phyloP scores from a whole-genome alignment of 2,797 vertebrate genomes.

The Lutjanus argentimaculatus region DNA sequence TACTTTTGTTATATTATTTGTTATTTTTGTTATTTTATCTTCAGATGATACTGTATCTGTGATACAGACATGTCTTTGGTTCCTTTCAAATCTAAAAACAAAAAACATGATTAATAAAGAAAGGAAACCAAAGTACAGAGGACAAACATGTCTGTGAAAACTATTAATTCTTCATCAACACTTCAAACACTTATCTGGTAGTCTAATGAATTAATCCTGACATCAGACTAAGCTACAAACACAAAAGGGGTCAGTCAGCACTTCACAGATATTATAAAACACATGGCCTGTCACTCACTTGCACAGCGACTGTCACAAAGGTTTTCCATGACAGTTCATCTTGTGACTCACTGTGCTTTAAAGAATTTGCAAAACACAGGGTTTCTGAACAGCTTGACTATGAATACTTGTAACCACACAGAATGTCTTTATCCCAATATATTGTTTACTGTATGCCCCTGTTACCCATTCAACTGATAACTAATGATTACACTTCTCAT shows the following conservation, averaged over 20 bases:
- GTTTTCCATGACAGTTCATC: conserved; percentile 40
- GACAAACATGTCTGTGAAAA: background rate
- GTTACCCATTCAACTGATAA: conserved; percentile 4
- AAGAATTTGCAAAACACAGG: conserved; percentile 23
- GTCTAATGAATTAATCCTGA: conserved; percentile 39
- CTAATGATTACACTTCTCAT: conserved; percentile 11
- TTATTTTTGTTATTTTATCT: background rate
- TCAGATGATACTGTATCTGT: background rate
- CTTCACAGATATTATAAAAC: conserved; percentile 48
- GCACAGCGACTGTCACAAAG: conserved; percentile 37
- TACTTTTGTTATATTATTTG: background rate
- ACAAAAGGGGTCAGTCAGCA: conserved; percentile 48
- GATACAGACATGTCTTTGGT: background rate
- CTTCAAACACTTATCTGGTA: conserved; percentile 25
- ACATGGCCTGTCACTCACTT: conserved; percentile 50
- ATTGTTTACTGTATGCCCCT: background rate
- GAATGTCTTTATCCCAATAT: background rate
- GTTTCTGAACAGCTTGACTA: conserved; percentile 21
- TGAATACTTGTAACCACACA: background rate
- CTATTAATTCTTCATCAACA: conserved; percentile 3
- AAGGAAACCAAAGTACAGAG: background rate
- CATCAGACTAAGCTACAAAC: conserved; percentile 20
- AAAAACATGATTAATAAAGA: conserved; percentile 14
- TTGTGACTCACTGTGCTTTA: conserved; percentile 36
- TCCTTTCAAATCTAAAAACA: background rate